Evolutionary conservation across 2,113 vertebrate genomes (phyloP).

Genomic region (Melanostigma gelatinosum): DNA sequence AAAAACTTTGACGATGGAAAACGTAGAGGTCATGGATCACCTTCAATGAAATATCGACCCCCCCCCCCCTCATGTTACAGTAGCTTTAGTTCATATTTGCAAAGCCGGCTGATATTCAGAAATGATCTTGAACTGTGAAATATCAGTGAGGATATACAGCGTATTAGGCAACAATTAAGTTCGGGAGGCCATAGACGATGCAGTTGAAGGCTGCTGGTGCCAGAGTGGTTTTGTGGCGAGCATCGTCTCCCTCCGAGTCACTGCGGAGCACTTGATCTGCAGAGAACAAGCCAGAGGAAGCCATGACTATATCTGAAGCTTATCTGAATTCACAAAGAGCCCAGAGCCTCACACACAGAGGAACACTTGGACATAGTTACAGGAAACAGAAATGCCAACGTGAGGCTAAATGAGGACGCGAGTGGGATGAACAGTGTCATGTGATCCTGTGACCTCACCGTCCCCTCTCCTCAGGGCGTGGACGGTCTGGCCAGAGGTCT

Average conservation of each 20-base stretch:
- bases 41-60: slow-evolving; percentile 22
- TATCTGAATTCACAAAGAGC: background rate
- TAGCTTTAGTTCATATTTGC: background rate
- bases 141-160: background rate
- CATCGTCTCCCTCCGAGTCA: slow-evolving; percentile 37
- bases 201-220: slow-evolving; percentile 77
- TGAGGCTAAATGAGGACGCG: background rate
- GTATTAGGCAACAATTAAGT: slow-evolving; percentile 68
- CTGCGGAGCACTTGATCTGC: slow-evolving; percentile 52
- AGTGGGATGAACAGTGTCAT: slow-evolving; percentile 41
- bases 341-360: background rate
- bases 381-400: slow-evolving; percentile 7
- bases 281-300: slow-evolving; percentile 28
- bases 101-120: background rate
- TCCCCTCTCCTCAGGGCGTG: slow-evolving; percentile 70
- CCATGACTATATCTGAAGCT: background rate
- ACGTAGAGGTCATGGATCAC: background rate
- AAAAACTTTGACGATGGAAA: background rate
- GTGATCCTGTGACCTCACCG: background rate
- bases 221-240: slow-evolving; percentile 20
- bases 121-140: slow-evolving; percentile 8
- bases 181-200: slow-evolving; percentile 87
- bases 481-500: slow-evolving; percentile 82
- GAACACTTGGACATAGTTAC: background rate
- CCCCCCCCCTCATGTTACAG: background rate